These are phyloP conservation scores for Aporrectodea caliginosa DNA, from an alignment of 1,140 invertebrate genomes.

Conservation along the genomic window DNA sequence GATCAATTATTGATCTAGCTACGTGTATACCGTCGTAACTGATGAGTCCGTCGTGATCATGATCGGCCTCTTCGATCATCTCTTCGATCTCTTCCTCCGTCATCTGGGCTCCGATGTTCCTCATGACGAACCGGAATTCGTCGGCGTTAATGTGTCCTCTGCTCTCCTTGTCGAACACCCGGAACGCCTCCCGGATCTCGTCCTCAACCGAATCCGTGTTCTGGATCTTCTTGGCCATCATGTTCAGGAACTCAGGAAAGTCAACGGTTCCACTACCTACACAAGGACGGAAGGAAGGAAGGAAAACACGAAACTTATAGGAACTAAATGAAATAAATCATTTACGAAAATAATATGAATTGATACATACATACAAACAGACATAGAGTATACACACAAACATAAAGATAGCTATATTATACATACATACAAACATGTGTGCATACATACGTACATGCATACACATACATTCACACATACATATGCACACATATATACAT, in stretches of 20 bases:
- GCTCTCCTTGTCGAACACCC: slow-evolving; percentile 85
- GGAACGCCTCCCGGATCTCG: slow-evolving; percentile 96
- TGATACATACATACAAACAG: too few relatives aligned
- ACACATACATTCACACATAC: too few relatives aligned
- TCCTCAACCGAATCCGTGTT: slow-evolving; percentile 92
- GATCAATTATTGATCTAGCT: too few relatives aligned
- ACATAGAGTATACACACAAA: too few relatives aligned
- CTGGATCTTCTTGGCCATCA: slow-evolving; percentile 99
- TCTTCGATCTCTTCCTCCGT: slow-evolving; percentile 5
- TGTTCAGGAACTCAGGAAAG: slow-evolving; percentile 96
- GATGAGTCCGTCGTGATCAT: slow-evolving; percentile 11
- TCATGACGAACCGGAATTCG: slow-evolving; percentile 12
- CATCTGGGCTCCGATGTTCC: slow-evolving; percentile 8
- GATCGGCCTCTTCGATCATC: slow-evolving; percentile 13
- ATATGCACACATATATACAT: too few relatives aligned
- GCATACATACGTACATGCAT: too few relatives aligned
- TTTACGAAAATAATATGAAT: too few relatives aligned
- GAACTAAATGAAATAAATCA: too few relatives aligned
- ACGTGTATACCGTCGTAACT: slow-evolving; percentile 12
- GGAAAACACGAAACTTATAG: too few relatives aligned
- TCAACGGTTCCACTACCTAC: slow-evolving; percentile 99
- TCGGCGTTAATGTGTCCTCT: slow-evolving; percentile 17
- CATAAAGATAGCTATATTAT: too few relatives aligned
- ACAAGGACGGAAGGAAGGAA: too few relatives aligned
- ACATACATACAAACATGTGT: too few relatives aligned